Percentiles rank a stretch among this genome's conserved stretches.
Evolutionary conservation across 2,113 vertebrate genomes (phyloP).

Genomic region (Acrocephalus arundinaceus): DNA sequence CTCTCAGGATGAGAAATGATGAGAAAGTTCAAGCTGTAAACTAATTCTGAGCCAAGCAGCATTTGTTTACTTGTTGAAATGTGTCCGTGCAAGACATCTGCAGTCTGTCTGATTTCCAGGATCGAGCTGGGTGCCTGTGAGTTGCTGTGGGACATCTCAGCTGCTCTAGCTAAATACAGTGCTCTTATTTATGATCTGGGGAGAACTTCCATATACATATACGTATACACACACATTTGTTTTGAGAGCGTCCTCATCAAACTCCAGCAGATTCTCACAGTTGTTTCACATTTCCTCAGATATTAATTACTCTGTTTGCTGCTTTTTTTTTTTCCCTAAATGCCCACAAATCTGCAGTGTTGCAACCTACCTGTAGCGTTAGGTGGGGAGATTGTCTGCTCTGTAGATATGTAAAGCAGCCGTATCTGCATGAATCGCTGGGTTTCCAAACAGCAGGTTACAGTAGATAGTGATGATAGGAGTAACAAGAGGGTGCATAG

Average conservation of each 20-base stretch:
- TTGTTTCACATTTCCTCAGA: not conserved
- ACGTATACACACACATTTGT: not conserved
- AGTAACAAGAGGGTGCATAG: not conserved
- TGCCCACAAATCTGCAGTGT: conserved; percentile 41
- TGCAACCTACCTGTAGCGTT: conserved; percentile 78
- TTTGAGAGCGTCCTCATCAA: not conserved
- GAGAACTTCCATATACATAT: not conserved
- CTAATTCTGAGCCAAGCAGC: conserved; percentile 27
- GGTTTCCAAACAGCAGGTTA: conserved; percentile 8
- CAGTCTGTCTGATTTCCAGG: conserved; percentile 21
- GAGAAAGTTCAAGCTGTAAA: conserved; percentile 66
- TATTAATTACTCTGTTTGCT: not conserved
- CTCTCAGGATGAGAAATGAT: conserved; percentile 16
- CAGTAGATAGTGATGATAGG: not conserved
- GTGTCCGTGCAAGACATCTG: not conserved
- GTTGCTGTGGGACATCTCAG: conserved; percentile 6
- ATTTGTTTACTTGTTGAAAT: conserved; percentile 72
- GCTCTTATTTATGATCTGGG: not conserved
- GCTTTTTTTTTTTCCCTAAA: not conserved
- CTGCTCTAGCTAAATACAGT: not conserved
- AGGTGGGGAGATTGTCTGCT: conserved; percentile 35
- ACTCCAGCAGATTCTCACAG: not conserved
- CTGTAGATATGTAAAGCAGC: not conserved
- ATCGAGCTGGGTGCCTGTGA: not conserved
- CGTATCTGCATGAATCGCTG: conserved; percentile 10